Percentiles rank a stretch among this genome's conserved stretches.
These are phyloP conservation scores for Zaprionus kolodkinae DNA, from an alignment of 1,140 invertebrate species.

Conservation along the genomic window DNA sequence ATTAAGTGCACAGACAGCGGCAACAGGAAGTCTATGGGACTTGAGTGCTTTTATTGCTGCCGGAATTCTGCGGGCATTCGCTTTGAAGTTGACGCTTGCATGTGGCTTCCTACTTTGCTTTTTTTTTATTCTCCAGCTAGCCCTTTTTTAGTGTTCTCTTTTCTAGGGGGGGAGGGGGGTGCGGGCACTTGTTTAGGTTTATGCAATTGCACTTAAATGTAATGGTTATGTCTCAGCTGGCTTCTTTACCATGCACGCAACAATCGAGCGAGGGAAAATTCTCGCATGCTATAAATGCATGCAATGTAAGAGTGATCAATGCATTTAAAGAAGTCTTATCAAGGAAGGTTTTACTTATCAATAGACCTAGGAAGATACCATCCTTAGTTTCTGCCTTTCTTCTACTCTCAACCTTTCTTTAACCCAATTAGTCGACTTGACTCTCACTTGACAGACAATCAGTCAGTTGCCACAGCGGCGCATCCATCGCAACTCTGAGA, in stretches of 20 bases:
- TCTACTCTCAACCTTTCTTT: background rate
- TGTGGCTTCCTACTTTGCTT: conserved; percentile 43
- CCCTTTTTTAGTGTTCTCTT: background rate
- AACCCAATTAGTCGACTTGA: conserved; percentile 13
- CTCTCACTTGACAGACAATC: conserved; percentile 14
- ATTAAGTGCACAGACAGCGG: conserved; percentile 71
- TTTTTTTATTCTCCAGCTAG: background rate
- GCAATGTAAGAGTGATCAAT: background rate
- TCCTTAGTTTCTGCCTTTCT: too few relatives aligned
- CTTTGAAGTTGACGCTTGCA: conserved; percentile 69
- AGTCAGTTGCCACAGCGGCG: background rate
- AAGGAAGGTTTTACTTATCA: too few relatives aligned
- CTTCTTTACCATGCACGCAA: conserved; percentile 13
- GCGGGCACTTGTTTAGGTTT: conserved; percentile 56
- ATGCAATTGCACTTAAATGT: conserved; percentile 80
- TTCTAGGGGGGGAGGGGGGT: conserved; percentile 14
- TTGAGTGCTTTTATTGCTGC: conserved; percentile 80
- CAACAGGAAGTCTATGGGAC: conserved; percentile 71
- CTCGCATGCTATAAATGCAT: background rate
- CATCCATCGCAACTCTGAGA: too few relatives aligned
- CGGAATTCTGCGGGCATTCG: conserved; percentile 72
- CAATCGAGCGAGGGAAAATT: background rate
- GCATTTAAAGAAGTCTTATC: too few relatives aligned
- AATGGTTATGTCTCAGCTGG: conserved; percentile 69
- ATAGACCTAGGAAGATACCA: too few relatives aligned